Evolutionary conservation across 2,113 vertebrate species (phyloP), one percentile per base, ranked within the genome.

Genomic region (Chlamydotis undulata): DNA sequence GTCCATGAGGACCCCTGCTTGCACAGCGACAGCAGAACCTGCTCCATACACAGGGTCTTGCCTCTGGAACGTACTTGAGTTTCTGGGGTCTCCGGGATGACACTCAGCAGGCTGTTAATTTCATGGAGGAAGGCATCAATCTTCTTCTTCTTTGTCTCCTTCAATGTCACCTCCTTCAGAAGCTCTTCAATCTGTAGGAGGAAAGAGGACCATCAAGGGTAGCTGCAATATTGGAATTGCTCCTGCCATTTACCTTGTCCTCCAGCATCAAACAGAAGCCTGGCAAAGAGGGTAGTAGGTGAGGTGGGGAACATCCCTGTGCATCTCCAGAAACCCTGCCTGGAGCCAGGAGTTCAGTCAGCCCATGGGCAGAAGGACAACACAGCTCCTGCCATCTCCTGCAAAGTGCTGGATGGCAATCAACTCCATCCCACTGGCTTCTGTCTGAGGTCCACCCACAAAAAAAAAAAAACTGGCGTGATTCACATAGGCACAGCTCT

Each of bases 131-230:
- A 99, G 12, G 95, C 76, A 92, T 99, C 98, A 3, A 99, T 99
- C 75, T 96, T 97, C 52, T 96, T 97, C 81, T 98, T 99, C 96
- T 98, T 99, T 0, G 98, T 98, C 67, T 99, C 99, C 92, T 99
- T 99, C 90, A 99, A 71, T 7, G 89, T 97, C 57, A 99, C 98
- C 96, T 99, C 99, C 94, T 99, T 99, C 63, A 99, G 96, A 79
- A 99, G 98, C 91, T 99, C 99, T 68, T 99, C 98, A 2, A 99
- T 98, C 99, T 99, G 97, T 29, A 89, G 41, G 19, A 19, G 26
- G 2, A 87, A 93, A 81, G 5, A 9, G 9, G 19, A 83, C 15
- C 12, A 17, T 9, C 10, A 94, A 64, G 63, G 21, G 6, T 26
- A 80, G 47, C 9, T 70, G 15, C 5, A 59, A 64, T 7, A 43